These are phyloP conservation scores for Drosophila ohnishii DNA, from an alignment of 1,140 invertebrate genomes.

Conservation along the genomic window DNA sequence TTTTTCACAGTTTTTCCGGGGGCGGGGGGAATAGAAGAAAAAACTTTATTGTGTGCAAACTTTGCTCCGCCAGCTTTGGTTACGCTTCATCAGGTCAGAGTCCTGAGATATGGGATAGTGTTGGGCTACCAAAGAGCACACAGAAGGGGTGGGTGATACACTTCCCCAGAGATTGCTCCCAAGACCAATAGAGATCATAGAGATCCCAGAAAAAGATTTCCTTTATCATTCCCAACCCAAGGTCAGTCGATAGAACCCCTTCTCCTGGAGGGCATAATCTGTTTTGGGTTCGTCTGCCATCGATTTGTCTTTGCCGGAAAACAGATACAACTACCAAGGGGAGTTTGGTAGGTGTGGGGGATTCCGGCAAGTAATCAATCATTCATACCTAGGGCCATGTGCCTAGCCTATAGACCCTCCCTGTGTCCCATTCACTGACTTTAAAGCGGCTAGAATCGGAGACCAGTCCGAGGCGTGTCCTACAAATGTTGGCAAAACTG, in stretches of 20 bases:
- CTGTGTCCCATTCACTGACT: neutral
- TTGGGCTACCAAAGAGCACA: neutral
- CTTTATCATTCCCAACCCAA: too few species aligned
- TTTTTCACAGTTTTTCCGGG: constrained; percentile 11
- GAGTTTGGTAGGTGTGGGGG: neutral
- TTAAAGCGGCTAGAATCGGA: constrained; percentile 26
- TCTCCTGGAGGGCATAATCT: constrained; percentile 9
- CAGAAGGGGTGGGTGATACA: too few species aligned
- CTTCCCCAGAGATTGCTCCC: neutral
- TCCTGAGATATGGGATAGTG: constrained; percentile 7
- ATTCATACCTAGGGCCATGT: constrained; percentile 12
- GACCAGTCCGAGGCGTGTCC: neutral
- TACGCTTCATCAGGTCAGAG: constrained; percentile 13
- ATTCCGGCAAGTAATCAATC: constrained; percentile 35
- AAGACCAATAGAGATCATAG: neutral
- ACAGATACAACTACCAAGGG: constrained; percentile 14
- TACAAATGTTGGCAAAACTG: constrained; percentile 2
- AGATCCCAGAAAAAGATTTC: neutral
- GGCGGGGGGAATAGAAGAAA: too few species aligned
- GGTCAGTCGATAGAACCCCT: constrained; percentile 15
- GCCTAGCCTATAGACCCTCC: neutral
- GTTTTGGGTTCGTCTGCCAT: constrained; percentile 19
- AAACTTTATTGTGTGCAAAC: constrained; percentile 45
- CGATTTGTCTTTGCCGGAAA: constrained; percentile 44
- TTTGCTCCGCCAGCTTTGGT: constrained; percentile 14